Percentiles rank a stretch among this genome's conserved stretches.
Evolutionary conservation across 2,888 invertebrate genomes (phyloP).

Genomic region (Xestoiulus laeticollis): DNA sequence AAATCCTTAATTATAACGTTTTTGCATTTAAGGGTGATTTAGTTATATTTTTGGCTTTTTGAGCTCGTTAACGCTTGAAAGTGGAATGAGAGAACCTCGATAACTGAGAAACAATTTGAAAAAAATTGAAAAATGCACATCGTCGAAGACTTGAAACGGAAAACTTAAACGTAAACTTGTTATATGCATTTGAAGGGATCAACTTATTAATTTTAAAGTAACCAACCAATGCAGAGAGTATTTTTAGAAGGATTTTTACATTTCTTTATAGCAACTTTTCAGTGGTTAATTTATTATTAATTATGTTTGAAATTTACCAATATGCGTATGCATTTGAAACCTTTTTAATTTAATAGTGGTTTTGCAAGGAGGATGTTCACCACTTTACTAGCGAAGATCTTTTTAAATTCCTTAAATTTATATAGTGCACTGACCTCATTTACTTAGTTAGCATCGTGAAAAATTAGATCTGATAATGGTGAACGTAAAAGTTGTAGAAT

Average conservation of each 20-base stretch:
- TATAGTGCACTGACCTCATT: not conserved
- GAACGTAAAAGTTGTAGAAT: not conserved
- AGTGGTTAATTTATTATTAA: not conserved
- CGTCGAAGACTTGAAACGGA: not conserved
- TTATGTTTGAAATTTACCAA: not conserved
- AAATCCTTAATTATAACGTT: slow-evolving; percentile 33
- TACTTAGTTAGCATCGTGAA: not conserved
- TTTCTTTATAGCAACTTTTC: slow-evolving; percentile 25
- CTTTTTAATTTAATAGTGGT: not conserved
- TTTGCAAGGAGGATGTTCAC: not conserved
- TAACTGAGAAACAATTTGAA: not conserved
- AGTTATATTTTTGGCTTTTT: not conserved
- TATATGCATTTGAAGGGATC: slow-evolving; percentile 34
- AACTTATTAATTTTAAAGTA: slow-evolving; percentile 23
- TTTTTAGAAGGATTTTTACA: slow-evolving; percentile 33
- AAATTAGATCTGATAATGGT: not conserved
- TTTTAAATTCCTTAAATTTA: not conserved
- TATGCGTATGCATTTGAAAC: not conserved
- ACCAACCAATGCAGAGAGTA: not conserved
- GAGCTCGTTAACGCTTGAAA: not conserved
- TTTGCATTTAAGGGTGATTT: not conserved
- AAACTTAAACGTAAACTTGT: not conserved
- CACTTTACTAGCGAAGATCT: not conserved
- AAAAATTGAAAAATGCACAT: not conserved
- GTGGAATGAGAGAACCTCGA: not conserved